Base-by-base conservation (phyloP, 2,113 vertebrate genomes). In the Plecotus auritus region DNA sequence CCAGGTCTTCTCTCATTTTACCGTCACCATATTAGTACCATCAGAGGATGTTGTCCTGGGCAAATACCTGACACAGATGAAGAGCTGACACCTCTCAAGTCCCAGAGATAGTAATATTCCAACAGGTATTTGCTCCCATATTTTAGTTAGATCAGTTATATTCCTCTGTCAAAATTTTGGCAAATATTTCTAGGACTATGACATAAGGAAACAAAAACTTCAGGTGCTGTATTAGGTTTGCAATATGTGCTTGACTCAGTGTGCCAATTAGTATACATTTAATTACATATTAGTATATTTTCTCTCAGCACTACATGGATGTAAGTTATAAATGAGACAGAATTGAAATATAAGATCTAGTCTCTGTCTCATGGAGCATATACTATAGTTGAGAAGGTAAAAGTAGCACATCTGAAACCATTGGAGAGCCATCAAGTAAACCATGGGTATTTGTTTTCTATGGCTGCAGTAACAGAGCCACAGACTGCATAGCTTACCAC, bases 11-110 rank as follows among this genome's bases (percentile, higher is more conserved):
- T 45, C 35, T 40, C 10, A 74, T 32, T 59, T 76, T 40, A 20
- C 17, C 20, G 2, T 0, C 2, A 9, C 9, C 13, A 9, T 20
- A 9, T 47, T n/a, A 9, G 59, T 56, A 22, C 35, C 40, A 22
- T 78, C n/a, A 51, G 14, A 13, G 67, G 26, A n/a, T 76, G 2
- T 9, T 20, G 47, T 69, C 32, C n/a, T 54, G 70, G 22, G 35
- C 35, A 42, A 3, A 78, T 28, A 20, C 10, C 23, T 59, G 32
- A 49, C 16, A 9, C 40, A 9, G 28, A 54, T 7, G 4, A 22
- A 64, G 70, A 92, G 40, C 28, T 69, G 47, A 73, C 26, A 13
- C 2, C 37, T 37, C 47, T 69, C 70, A 66, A 1, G 26, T 72
- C 22, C 18, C 28, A 26, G 23, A 73, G 40, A 32, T 7, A 37